Evolutionary conservation across 2,797 vertebrate genomes (phyloP).

Genomic region (Mormyrops attenuatus): DNA sequence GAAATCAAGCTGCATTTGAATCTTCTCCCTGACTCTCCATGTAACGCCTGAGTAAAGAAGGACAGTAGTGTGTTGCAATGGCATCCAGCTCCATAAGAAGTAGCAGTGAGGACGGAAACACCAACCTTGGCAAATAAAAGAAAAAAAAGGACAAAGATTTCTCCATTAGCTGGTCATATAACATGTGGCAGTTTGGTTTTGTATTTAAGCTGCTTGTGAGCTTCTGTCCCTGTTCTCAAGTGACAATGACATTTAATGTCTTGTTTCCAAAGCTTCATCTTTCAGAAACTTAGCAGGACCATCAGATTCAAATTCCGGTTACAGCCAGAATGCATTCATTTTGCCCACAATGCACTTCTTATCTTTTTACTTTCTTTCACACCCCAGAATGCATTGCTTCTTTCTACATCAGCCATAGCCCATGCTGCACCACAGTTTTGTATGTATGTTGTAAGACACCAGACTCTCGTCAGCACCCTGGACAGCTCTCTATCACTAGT

Average conservation of each 20-base stretch:
- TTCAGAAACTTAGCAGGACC: not conserved
- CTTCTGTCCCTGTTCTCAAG: not conserved
- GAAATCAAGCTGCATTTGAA: not conserved
- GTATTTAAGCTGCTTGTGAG: not conserved
- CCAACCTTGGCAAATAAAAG: not conserved
- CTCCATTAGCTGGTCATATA: not conserved
- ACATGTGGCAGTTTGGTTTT: not conserved
- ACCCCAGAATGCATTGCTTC: not conserved
- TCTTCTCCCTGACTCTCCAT: not conserved
- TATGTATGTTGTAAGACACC: not conserved
- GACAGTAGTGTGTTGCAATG: not conserved
- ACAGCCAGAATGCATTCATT: not conserved
- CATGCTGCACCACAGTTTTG: not conserved
- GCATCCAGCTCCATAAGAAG: not conserved
- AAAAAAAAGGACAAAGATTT: not conserved
- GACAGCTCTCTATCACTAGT: constrained; percentile 5
- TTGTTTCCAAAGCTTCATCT: not conserved
- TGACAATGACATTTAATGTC: not conserved
- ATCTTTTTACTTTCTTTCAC: not conserved
- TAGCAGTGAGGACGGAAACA: not conserved
- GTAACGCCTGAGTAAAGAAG: not conserved
- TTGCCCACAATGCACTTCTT: not conserved
- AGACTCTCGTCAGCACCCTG: not conserved
- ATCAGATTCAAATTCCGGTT: not conserved
- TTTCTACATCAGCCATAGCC: not conserved